Conservation (phyloP, 2,888 invertebrate genomes). For the Strigamia maritima region DNA sequence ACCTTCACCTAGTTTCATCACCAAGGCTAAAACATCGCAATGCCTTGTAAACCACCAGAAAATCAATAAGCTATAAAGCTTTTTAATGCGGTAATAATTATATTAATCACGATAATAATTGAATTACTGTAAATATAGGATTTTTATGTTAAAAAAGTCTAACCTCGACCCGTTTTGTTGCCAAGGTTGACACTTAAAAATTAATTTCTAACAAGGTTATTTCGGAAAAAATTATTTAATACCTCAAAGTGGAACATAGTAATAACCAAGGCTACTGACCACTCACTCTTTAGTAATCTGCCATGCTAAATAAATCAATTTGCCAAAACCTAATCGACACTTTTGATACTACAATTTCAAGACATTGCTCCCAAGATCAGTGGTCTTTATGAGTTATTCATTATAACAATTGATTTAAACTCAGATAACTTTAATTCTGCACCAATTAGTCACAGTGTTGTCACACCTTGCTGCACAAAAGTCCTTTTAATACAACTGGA, state of each 20-base stretch:
- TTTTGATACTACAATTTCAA: not conserved
- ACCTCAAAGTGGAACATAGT: conserved; percentile 24
- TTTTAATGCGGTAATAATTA: not conserved
- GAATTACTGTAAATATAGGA: not conserved
- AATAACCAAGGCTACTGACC: conserved; percentile 27
- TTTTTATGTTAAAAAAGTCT: not conserved
- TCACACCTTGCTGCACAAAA: not conserved
- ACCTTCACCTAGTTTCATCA: conserved; percentile 31
- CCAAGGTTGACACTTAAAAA: not conserved
- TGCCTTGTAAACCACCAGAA: not conserved
- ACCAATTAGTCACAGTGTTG: conserved; percentile 2
- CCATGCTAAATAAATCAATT: conserved; percentile 23
- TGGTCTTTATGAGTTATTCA: not conserved
- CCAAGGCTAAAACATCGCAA: conserved; percentile 2
- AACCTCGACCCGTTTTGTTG: conserved; percentile 11
- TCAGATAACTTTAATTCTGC: conserved; percentile 12
- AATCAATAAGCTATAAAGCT: not conserved
- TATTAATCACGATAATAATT: not conserved
- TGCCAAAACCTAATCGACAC: conserved; percentile 12
- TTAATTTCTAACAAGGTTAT: conserved; percentile 9
- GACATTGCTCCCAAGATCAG: conserved; percentile 4
- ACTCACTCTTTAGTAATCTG: conserved; percentile 16
- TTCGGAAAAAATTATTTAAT: conserved; percentile 20
- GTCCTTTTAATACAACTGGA: not conserved
- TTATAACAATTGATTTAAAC: conserved; percentile 6